Conservation (phyloP, 2,113 vertebrate genomes). For the Hydrolagus affinis region DNA sequence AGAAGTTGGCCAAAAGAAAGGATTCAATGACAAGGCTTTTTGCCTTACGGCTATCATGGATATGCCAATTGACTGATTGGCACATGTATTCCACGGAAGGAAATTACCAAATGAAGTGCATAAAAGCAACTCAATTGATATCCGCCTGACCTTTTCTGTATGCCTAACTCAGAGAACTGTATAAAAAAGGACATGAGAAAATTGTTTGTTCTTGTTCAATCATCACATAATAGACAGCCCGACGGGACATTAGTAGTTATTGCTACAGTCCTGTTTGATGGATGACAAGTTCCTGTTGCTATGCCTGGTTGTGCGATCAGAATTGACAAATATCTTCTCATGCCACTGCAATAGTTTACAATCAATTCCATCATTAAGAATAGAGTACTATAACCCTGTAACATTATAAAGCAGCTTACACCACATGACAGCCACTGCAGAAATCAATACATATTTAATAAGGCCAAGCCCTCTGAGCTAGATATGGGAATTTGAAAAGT, state of each 20-base stretch:
- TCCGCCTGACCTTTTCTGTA: background rate
- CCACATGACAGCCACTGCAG: conserved; percentile 20
- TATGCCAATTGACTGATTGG: background rate
- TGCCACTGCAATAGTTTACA: conserved; percentile 21
- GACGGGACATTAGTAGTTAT: conserved; percentile 1
- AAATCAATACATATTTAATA: conserved; percentile 31
- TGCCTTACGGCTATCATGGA: background rate
- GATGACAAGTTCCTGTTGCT: conserved; percentile 28
- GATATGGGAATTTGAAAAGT: conserved; percentile 25
- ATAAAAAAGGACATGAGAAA: background rate
- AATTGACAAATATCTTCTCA: conserved; percentile 28
- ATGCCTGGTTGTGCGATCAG: background rate
- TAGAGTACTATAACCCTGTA: conserved; percentile 7
- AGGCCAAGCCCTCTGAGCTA: conserved; percentile 11
- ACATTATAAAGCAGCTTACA: conserved; percentile 7
- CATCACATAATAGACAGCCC: background rate
- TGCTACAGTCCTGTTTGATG: conserved; percentile 11
- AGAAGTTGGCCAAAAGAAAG: background rate
- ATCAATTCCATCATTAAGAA: conserved; percentile 30
- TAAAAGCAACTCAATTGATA: background rate
- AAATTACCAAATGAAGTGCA: background rate
- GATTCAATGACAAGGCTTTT: background rate
- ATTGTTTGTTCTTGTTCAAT: conserved; percentile 12
- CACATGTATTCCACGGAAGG: background rate
- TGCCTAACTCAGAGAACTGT: background rate